Evolutionary conservation across 2,888 invertebrate species (phyloP), one percentile per base, ranked within the genome.

Genomic region (Thumatha senex): DNA sequence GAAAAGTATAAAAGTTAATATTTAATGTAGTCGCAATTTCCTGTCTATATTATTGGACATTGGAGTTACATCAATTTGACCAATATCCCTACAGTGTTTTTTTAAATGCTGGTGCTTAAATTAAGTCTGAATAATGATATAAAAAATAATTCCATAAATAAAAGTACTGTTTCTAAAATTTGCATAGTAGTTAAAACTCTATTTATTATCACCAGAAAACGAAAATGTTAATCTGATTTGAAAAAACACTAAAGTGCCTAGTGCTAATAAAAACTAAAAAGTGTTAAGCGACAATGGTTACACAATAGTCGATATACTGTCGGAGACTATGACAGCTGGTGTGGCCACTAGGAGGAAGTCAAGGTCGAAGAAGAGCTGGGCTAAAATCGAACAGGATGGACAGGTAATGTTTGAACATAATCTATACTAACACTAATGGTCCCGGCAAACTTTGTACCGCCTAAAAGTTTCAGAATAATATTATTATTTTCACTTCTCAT

Each of bases 301-400:
- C 10, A 40, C 56, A 34, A 31, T 48, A 56, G 49, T 40, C 24
- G 52, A 30, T 11, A 56, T 47, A 53, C 63, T 67, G 56, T 57
- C 51, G 30, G 42, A 54, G 53, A 63, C 55, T 51, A 91, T 91
- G 90, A 91, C 90, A 46, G 89, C 89, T 47, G 90, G 90, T 1
- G 89, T 89, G 51, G 76, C 87, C 33, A 77, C 84, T 11, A 73
- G 87, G 48, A 74, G 89, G 61, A 89, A 89, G 73, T 72, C 84
- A 35, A 77, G 81, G 60, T 68, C 85, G 18, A 66, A 82, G 48
- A 70, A 78, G 41, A 87, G 86, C 64, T 90, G 90, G 90, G 89
- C 88, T 29, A 84, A 84, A 44, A 77, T 89, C 24, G 89, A 88
- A 30, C 78, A 76, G n/a, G 87, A 89, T 65, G 82, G 79, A 52